phyloP scores from a whole-genome alignment of 2,797 vertebrate genomes.

The Orientallactaga sibirica region DNA sequence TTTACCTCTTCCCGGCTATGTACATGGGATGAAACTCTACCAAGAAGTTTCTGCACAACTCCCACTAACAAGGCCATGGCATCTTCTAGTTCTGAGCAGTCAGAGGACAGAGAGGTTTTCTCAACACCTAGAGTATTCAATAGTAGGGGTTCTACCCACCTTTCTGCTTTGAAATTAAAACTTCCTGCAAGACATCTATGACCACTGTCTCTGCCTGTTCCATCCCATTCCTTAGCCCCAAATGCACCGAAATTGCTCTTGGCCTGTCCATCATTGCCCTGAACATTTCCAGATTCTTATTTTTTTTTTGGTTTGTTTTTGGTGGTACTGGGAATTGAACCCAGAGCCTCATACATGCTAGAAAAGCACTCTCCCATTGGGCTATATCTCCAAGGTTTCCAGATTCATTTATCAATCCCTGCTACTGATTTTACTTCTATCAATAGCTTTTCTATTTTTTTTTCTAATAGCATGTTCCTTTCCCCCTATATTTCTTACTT shows the following conservation, averaged over 20 bases:
- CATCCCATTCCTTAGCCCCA: not conserved
- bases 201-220: too few species aligned
- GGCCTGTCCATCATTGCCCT: not conserved
- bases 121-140: too few species aligned
- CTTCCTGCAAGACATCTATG: not conserved
- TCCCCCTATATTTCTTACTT: not conserved
- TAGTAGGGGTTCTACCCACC: not conserved
- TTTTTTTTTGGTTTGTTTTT: not conserved
- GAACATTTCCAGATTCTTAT: not conserved
- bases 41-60: not conserved
- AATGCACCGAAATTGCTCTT: not conserved
- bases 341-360: too few species aligned
- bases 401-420: too few species aligned
- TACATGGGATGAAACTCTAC: not conserved
- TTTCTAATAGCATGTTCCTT: not conserved
- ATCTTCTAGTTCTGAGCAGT: not conserved
- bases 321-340: not conserved
- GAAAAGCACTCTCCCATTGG: too few species aligned
- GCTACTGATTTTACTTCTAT: too few species aligned
- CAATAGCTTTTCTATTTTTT: not conserved
- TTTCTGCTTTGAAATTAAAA: not conserved
- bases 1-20: not conserved
- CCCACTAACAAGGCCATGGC: not conserved
- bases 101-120: not conserved
- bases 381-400: too few species aligned